Evolutionary conservation across 2,113 vertebrate species (phyloP), one percentile per base, ranked within the genome.

Genomic region (Nothobranchius furzeri): DNA sequence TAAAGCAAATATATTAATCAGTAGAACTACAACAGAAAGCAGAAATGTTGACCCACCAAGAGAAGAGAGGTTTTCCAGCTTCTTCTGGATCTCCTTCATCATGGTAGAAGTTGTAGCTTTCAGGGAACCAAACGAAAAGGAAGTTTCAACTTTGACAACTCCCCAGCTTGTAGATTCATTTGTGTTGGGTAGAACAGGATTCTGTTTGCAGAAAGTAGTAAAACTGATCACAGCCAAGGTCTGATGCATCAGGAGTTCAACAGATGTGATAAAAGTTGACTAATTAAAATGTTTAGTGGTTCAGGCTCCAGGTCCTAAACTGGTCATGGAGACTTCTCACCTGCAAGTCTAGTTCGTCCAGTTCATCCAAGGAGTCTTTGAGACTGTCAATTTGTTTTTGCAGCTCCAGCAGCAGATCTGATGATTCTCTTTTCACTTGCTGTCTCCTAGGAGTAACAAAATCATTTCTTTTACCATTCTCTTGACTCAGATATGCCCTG

Each of bases 341-440:
- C 84, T 89, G 78, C 2, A 82, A 24, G 37, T 75, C 14, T 15
- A 51, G 57, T 10, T 2, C 45, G 5, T 73, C 71, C 65, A 90
- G 30, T 3, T 73, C 64, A 1, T 55, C 12, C 0, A 85, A 77
- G 15, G 9, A 43, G 2, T 55, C 40, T 50, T 56, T 65, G 2
- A 90, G 74, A n/a, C n/a, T 11, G 4, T 20, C 50, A 0, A 90
- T 77, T 60, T 91, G 85, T 58, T 43, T 60, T 25, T 84, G 69
- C 20, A 92, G 73, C 6, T 54, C 73, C 2, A 77, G 24, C 9
- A 75, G 40, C 25, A 87, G n/a, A 25, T 60, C 9, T 2, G 35
- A 6, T 25, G 7, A 54, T n/a, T 88, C 76, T 0, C 1, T 64
- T 56, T 87, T 71, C 0, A 87, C 14, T 8, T 30, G 54, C 6